Conservation (phyloP, 1,140 invertebrate genomes). For the Mycetomoellerius zeteki region DNA sequence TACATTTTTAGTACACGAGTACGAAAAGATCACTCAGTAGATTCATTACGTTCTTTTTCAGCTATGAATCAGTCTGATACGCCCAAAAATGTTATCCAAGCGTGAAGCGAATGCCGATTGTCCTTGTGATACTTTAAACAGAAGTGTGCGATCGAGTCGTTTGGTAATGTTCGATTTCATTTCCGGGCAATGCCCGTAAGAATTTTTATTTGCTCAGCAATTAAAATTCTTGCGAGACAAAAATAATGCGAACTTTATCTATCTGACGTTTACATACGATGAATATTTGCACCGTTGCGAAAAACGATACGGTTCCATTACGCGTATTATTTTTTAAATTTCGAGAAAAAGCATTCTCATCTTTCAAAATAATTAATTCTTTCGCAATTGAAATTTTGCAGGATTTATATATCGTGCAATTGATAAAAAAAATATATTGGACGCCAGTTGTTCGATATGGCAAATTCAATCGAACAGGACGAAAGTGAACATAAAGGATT, state of each 20-base stretch:
- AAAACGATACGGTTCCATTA: neutral
- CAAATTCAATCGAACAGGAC: neutral
- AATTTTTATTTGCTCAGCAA: slow-evolving; percentile 48
- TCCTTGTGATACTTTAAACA: slow-evolving; percentile 45
- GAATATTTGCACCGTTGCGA: neutral
- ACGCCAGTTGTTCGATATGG: neutral
- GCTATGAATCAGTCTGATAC: neutral
- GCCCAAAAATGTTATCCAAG: slow-evolving; percentile 32
- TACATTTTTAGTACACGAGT: slow-evolving; percentile 3
- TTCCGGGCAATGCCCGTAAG: neutral
- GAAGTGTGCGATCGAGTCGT: neutral
- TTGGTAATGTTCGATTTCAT: slow-evolving; percentile 14
- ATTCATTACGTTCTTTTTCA: slow-evolving; percentile 7
- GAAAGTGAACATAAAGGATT: neutral
- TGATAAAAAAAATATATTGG: neutral
- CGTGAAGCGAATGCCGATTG: slow-evolving; percentile 41
- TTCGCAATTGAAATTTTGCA: neutral
- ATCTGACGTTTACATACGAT: neutral
- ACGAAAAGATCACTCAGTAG: neutral
- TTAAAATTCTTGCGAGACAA: slow-evolving; percentile 18
- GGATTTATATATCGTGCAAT: neutral
- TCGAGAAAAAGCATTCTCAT: neutral
- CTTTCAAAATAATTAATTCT: neutral
- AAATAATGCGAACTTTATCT: slow-evolving; percentile 1
- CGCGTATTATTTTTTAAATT: neutral